Conservation (phyloP, 2,797 vertebrate species). For the Antrozous pallidus region DNA sequence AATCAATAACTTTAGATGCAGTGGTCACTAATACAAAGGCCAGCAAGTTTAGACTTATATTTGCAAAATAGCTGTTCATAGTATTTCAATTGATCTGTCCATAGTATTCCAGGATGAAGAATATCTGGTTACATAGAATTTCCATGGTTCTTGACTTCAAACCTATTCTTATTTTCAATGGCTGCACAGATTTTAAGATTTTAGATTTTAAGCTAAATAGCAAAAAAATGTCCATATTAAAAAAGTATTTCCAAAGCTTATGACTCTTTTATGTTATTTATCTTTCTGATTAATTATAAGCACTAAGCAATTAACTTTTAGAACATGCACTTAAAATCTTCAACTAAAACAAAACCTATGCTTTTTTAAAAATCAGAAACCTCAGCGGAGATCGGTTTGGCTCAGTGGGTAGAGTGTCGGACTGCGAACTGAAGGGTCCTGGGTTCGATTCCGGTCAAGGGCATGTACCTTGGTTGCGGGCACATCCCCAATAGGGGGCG, state of each 20-base stretch:
- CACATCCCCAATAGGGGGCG: no score
- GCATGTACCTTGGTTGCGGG: no score
- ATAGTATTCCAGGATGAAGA: neutral
- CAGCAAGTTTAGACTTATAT: neutral
- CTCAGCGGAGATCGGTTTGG: no score
- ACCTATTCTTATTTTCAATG: neutral
- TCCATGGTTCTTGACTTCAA: neutral
- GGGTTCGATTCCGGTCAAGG: no score
- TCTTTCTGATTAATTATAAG: neutral
- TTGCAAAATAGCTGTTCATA: neutral
- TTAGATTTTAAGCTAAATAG: neutral
- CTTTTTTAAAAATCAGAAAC: neutral
- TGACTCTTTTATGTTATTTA: neutral
- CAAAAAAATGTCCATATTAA: neutral
- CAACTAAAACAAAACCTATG: neutral
- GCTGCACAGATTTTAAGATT: neutral
- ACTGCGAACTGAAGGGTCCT: no score
- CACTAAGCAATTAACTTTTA: neutral
- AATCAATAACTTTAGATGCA: neutral
- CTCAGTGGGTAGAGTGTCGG: no score
- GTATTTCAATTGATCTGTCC: neutral
- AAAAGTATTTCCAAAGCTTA: conserved; percentile 4
- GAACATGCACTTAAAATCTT: neutral
- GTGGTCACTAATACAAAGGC: neutral
- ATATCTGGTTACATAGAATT: neutral